A percentile compares a stretch with the other conserved stretches of the same genome.
phyloP scores from a whole-genome alignment of 2,888 invertebrate species.

The Rhagophthalmus giganteus region DNA sequence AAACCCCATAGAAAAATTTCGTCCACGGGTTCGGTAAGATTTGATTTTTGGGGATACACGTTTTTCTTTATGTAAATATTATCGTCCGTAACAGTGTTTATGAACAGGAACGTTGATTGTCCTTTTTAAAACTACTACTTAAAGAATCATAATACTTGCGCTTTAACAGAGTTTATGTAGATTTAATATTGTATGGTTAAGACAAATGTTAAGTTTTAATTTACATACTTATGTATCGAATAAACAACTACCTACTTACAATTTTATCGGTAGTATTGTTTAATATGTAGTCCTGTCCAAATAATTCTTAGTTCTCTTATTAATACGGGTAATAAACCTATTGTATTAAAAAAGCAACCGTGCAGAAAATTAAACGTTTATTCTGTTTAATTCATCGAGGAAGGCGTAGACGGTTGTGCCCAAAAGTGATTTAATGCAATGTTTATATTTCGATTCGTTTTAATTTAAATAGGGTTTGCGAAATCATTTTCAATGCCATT shows the following conservation, averaged over 20 bases:
- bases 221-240: slow-evolving; percentile 26
- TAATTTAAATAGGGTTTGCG: too few species aligned
- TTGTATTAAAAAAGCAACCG: too few species aligned
- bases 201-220: slow-evolving; percentile 29
- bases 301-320: not conserved
- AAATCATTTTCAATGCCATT: too few species aligned
- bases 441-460: too few species aligned
- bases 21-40: slow-evolving; percentile 1
- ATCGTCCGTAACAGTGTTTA: slow-evolving; percentile 7
- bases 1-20: slow-evolving; percentile 6
- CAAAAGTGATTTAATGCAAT: too few species aligned
- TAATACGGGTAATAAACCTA: too few species aligned
- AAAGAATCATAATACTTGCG: slow-evolving; percentile 11
- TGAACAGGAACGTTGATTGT: slow-evolving; percentile 2
- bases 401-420: too few species aligned
- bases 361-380: too few species aligned
- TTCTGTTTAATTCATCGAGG: too few species aligned
- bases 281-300: not conserved
- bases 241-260: slow-evolving; percentile 18
- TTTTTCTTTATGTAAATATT: slow-evolving; percentile 2
- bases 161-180: slow-evolving; percentile 29
- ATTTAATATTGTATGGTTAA: slow-evolving; percentile 20
- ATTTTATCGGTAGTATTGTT: slow-evolving; percentile 3
- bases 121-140: not conserved
- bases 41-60: not conserved